Conservation (phyloP, 1,140 invertebrate species). For the Drosophila ironensis region DNA sequence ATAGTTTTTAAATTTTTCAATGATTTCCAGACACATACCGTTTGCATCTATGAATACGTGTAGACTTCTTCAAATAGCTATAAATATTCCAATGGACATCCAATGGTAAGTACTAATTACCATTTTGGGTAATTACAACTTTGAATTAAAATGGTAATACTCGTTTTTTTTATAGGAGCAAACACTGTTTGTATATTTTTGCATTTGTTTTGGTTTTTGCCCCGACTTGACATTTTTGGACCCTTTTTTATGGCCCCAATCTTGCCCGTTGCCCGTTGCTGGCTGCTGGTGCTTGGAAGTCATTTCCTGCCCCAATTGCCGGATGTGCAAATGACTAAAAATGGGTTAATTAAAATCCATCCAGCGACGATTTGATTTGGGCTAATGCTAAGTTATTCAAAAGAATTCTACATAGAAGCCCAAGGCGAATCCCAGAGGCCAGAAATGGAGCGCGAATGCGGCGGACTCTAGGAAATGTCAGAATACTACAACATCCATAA, state of each 20-base stretch:
- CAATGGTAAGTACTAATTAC: too few relatives aligned
- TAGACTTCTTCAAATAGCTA: too few relatives aligned
- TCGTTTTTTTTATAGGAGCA: neutral
- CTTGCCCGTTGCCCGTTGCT: slow-evolving; percentile 2
- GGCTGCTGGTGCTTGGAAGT: slow-evolving; percentile 17
- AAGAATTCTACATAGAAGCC: slow-evolving; percentile 8
- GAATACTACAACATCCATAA: slow-evolving; percentile 58
- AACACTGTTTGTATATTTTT: slow-evolving; percentile 5
- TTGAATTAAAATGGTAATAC: neutral
- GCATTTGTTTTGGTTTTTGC: slow-evolving; percentile 12
- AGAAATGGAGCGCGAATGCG: neutral
- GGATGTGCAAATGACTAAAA: slow-evolving; percentile 71
- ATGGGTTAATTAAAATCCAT: slow-evolving; percentile 68
- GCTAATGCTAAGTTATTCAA: neutral
- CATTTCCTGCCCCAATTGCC: slow-evolving; percentile 68
- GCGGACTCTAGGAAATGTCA: slow-evolving; percentile 53
- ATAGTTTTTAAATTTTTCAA: too few relatives aligned
- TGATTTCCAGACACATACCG: too few relatives aligned
- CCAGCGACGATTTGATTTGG: slow-evolving; percentile 25
- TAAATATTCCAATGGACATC: too few relatives aligned
- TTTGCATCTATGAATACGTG: too few relatives aligned
- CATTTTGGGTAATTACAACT: too few relatives aligned
- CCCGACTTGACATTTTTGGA: slow-evolving; percentile 24
- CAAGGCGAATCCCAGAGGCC: neutral
- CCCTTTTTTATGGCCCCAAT: too few relatives aligned